Evolutionary conservation across 2,113 vertebrate species (phyloP).

Genomic region (Hucho hucho): DNA sequence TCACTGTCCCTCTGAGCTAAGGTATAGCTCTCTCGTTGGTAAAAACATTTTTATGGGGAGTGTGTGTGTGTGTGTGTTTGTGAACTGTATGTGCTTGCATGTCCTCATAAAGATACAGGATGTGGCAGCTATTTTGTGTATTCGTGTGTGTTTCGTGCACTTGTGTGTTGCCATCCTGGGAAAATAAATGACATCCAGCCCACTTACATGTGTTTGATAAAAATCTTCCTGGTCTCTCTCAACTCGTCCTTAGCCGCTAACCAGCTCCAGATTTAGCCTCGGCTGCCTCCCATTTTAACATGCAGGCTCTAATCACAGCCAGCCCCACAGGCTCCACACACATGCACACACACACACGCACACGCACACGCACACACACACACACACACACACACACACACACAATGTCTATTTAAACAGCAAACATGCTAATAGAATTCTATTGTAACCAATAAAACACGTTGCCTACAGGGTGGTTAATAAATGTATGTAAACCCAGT

Average conservation of each 20-base stretch:
- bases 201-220: conserved; percentile 66
- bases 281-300: conserved; percentile 68
- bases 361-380: conserved; percentile 34
- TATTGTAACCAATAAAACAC: conserved; percentile 60
- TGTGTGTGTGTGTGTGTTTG: conserved; percentile 11
- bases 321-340: conserved; percentile 46
- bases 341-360: conserved; percentile 41
- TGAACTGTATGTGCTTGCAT: conserved; percentile 3
- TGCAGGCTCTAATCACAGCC: conserved; percentile 68
- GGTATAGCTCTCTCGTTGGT: conserved; percentile 21
- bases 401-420: conserved; percentile 51
- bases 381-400: conserved; percentile 34
- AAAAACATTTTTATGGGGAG: conserved; percentile 5
- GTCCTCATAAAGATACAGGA: not conserved
- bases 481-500: conserved; percentile 26
- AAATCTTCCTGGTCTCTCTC: conserved; percentile 67
- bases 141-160: conserved; percentile 33
- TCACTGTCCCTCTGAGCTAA: conserved; percentile 12
- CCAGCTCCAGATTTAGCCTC: conserved; percentile 62
- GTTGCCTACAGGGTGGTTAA: conserved; percentile 40
- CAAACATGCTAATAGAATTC: conserved; percentile 51
- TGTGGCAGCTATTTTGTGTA: conserved; percentile 16
- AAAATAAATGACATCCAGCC: conserved; percentile 64
- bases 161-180: conserved; percentile 47
- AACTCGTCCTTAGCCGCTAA: conserved; percentile 65